A percentile compares a stretch with the other conserved stretches of the same genome.
Evolutionary conservation across 2,888 invertebrate species (phyloP).

Genomic region (Chymomyza caudatula): DNA sequence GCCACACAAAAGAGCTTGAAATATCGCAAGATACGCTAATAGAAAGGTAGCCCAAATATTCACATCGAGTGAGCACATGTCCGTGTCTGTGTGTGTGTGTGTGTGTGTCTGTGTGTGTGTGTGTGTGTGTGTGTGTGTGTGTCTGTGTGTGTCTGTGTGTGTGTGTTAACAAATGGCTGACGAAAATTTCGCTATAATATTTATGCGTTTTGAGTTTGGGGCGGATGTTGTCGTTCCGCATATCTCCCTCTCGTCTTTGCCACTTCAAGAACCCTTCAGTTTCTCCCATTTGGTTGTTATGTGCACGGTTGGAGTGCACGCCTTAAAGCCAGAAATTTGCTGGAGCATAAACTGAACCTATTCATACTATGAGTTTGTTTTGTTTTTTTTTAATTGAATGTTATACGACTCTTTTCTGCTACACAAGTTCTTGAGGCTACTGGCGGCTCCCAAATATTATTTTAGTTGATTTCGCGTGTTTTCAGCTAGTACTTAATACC

Average conservation of each 20-base stretch:
- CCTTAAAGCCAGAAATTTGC: neutral
- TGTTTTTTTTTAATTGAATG: neutral
- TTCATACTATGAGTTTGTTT: too few species aligned
- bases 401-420: too few species aligned
- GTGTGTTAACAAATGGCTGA: conserved; percentile 23
- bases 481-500: too few species aligned
- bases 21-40: neutral
- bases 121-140: conserved; percentile 23
- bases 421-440: too few species aligned
- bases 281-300: neutral
- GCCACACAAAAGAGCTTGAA: neutral
- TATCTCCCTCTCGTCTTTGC: too few species aligned
- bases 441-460: too few species aligned
- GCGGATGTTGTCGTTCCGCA: neutral
- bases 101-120: conserved; percentile 28
- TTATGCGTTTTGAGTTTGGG: conserved; percentile 30
- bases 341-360: neutral
- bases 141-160: conserved; percentile 25
- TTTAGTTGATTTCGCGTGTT: too few species aligned
- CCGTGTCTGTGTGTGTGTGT: conserved; percentile 15
- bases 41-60: conserved; percentile 35
- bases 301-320: neutral
- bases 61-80: neutral
- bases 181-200: conserved; percentile 48
- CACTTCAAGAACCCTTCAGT: neutral